Base-by-base conservation (phyloP, 2,888 invertebrate genomes). In the Nipponacmea schrenckii region DNA sequence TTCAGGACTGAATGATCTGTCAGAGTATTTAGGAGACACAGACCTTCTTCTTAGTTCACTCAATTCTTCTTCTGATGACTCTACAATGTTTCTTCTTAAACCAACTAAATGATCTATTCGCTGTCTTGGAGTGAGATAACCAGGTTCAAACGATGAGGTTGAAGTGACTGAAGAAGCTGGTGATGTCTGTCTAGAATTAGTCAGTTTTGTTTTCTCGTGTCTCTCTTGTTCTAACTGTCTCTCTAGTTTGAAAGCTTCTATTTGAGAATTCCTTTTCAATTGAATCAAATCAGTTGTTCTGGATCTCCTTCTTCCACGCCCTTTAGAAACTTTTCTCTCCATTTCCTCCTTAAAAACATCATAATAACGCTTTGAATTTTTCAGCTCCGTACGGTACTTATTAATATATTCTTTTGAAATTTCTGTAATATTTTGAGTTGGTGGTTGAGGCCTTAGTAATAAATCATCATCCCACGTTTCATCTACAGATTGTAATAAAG, bases 231-330 rank as follows among this genome's bases (percentile, higher is more conserved):
- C 86, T 67, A 84, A 70, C 72, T 79, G 68, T 66, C 86, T 78
- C 77, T 88, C 88, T 12, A 84, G 73, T 70, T 80, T 85, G 74
- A 88, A 88, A 8, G 85, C 83, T 74, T 88, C 86, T 44, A 86
- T 79, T 68, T 84, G 81, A 27, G 86, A 84, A 27, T 81, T 79
- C 63, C 86, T 76, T 44, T 77, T 78, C 72, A 81, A 70, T 68
- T 76, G 78, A 10, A 76, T 70, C 7, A 84, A 48, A 68, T 83
- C 81, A 39, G 81, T 73, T 26, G 80, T 82, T 67, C 83, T 81
- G 1, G 78, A 74, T 64, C 75, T 75, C 10, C 83, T 74, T 62
- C 84, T 73, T 8, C 83, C 81, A 72, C 85, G 70, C 0, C 81
- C 80, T 44, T 74, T 73, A 66, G 73, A 74, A 27, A 69, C 75